Percentiles rank a stretch among this genome's conserved stretches.
phyloP scores from a whole-genome alignment of 2,888 invertebrate genomes.

The Volucella inanis region DNA sequence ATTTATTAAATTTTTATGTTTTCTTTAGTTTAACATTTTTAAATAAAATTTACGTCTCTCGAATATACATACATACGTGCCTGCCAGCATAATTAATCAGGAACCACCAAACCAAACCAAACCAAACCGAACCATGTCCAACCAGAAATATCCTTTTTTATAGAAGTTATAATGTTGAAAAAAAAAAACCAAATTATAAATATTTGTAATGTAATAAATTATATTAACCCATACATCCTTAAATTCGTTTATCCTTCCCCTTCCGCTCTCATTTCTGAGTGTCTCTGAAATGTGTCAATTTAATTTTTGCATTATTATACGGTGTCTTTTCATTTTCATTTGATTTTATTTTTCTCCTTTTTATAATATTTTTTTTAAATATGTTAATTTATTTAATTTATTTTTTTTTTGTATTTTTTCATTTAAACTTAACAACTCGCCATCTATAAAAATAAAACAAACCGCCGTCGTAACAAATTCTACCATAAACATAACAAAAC shows the following conservation, averaged over 20 bases:
- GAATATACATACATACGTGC: neutral
- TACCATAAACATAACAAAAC: conserved; percentile 51
- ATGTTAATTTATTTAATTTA: conserved; percentile 81
- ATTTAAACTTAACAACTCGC: conserved; percentile 78
- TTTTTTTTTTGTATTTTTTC: conserved; percentile 86
- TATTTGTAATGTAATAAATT: neutral
- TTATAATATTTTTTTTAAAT: conserved; percentile 56
- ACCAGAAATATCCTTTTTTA: neutral
- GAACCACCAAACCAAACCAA: neutral
- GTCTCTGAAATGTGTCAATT: conserved; percentile 36
- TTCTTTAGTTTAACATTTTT: conserved; percentile 14
- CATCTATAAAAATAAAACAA: conserved; percentile 65
- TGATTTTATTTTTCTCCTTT: conserved; percentile 24
- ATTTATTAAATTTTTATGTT: neutral
- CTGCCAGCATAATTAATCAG: conserved; percentile 2
- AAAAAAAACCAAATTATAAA: neutral
- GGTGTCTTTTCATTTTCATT: conserved; percentile 24
- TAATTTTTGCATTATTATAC: conserved; percentile 22
- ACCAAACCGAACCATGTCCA: neutral
- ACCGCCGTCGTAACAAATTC: conserved; percentile 33
- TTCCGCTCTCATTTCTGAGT: conserved; percentile 59
- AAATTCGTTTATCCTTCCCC: neutral
- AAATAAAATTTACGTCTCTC: conserved; percentile 5
- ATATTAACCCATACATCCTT: conserved; percentile 34
- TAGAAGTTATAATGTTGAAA: neutral